Conservation (phyloP, 2,797 vertebrate genomes). For the Decapterus maruadsi region DNA sequence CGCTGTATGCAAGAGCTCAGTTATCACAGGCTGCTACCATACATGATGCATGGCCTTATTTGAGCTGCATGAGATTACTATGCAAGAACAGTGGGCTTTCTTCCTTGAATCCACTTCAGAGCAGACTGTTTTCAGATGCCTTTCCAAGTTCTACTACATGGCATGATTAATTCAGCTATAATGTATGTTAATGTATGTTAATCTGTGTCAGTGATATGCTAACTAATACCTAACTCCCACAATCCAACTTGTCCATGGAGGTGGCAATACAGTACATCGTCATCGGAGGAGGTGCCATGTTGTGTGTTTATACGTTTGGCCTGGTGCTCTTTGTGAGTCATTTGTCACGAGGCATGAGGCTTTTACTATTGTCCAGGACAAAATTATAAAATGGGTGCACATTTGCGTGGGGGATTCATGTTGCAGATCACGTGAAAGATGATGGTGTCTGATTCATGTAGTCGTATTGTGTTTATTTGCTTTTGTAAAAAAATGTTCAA, state of each 20-base stretch:
- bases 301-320: slow-evolving; percentile 47
- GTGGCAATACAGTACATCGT: slow-evolving; percentile 63
- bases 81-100: slow-evolving; percentile 59
- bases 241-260: slow-evolving; percentile 75
- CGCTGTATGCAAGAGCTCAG: slow-evolving; percentile 31
- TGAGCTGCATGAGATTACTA: slow-evolving; percentile 58
- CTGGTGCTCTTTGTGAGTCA: slow-evolving; percentile 19
- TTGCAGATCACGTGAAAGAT: background rate
- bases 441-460: background rate
- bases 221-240: slow-evolving; percentile 84
- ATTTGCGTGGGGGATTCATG: background rate
- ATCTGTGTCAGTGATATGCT: slow-evolving; percentile 88
- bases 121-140: slow-evolving; percentile 78
- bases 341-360: slow-evolving; percentile 5
- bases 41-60: slow-evolving; percentile 45
- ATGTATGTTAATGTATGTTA: slow-evolving; percentile 89
- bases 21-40: slow-evolving; percentile 57
- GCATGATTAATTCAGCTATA: slow-evolving; percentile 81
- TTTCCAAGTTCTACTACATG: slow-evolving; percentile 78
- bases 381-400: slow-evolving; percentile 12
- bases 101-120: slow-evolving; percentile 77
- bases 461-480: background rate
- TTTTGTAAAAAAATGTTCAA: background rate
- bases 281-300: slow-evolving; percentile 67
- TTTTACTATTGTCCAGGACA: background rate